Percentiles rank a stretch among this genome's conserved stretches.
phyloP scores from a whole-genome alignment of 1,140 invertebrate species.

The Heliconius congener region DNA sequence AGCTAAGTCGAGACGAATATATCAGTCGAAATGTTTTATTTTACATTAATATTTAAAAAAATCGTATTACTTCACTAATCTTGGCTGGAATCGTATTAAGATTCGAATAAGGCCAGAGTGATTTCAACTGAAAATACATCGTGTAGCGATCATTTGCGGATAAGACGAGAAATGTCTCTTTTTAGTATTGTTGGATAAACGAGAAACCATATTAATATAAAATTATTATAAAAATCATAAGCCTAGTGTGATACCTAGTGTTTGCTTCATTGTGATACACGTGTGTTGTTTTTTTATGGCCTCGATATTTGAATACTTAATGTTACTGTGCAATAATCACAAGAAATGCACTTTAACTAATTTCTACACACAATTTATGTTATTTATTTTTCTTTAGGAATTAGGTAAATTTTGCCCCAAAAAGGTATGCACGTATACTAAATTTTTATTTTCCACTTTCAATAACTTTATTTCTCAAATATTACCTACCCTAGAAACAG shows the following conservation, averaged over 20 bases:
- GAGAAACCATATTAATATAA: conserved; percentile 9
- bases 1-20: conserved; percentile 76
- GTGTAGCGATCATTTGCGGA: conserved; percentile 33
- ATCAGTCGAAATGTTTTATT: conserved; percentile 78
- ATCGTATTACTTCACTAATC: conserved; percentile 62
- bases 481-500: background rate
- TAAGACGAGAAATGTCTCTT: conserved; percentile 19
- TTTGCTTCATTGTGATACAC: background rate
- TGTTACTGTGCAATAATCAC: background rate
- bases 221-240: conserved; percentile 12
- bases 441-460: background rate
- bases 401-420: conserved; percentile 1
- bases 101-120: conserved; percentile 67
- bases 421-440: conserved; percentile 10
- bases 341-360: background rate
- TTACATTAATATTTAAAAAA: conserved; percentile 74
- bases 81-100: conserved; percentile 73
- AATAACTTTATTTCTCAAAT: background rate
- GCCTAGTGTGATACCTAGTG: conserved; percentile 12
- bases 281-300: background rate
- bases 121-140: conserved; percentile 29
- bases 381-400: conserved; percentile 8
- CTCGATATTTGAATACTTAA: background rate
- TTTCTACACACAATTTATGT: conserved; percentile 2
- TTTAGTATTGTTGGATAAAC: background rate